Conservation (phyloP, 2,888 invertebrate species). For the Pachycephus smyrnensis region DNA sequence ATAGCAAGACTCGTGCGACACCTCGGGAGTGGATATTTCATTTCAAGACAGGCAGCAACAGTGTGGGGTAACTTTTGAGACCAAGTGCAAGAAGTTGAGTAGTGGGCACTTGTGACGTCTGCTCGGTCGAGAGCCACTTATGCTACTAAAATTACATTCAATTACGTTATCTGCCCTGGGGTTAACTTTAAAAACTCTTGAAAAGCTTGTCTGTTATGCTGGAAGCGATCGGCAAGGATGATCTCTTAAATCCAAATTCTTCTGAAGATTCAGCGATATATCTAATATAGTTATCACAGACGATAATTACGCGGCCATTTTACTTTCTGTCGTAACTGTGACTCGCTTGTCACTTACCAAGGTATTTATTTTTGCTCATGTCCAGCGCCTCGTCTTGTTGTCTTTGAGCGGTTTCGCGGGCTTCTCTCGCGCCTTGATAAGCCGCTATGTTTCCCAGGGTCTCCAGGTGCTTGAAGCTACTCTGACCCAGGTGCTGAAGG, state of each 20-base stretch:
- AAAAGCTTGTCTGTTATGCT: conserved; percentile 44
- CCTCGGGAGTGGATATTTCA: neutral
- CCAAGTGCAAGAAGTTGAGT: conserved; percentile 33
- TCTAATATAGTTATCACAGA: neutral
- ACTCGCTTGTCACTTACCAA: conserved; percentile 46
- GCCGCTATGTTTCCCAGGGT: conserved; percentile 42
- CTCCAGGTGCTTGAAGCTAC: conserved; percentile 51
- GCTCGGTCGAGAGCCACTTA: conserved; percentile 65
- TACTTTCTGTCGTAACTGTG: neutral
- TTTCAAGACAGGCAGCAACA: neutral
- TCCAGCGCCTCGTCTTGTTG: conserved; percentile 64
- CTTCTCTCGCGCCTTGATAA: conserved; percentile 50
- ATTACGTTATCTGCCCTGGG: conserved; percentile 62
- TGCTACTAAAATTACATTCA: conserved; percentile 67
- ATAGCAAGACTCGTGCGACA: neutral
- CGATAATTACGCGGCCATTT: neutral
- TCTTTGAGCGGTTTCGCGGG: conserved; percentile 48
- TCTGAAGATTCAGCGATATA: neutral
- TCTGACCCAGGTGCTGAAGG: conserved; percentile 33
- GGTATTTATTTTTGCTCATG: conserved; percentile 64
- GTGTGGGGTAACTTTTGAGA: neutral
- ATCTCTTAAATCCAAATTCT: conserved; percentile 44
- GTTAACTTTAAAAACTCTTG: conserved; percentile 60
- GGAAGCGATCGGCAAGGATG: conserved; percentile 47
- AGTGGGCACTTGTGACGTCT: conserved; percentile 64